Evolutionary conservation across 2,888 invertebrate species (phyloP).

Genomic region (Dorcus parallelipipedus): DNA sequence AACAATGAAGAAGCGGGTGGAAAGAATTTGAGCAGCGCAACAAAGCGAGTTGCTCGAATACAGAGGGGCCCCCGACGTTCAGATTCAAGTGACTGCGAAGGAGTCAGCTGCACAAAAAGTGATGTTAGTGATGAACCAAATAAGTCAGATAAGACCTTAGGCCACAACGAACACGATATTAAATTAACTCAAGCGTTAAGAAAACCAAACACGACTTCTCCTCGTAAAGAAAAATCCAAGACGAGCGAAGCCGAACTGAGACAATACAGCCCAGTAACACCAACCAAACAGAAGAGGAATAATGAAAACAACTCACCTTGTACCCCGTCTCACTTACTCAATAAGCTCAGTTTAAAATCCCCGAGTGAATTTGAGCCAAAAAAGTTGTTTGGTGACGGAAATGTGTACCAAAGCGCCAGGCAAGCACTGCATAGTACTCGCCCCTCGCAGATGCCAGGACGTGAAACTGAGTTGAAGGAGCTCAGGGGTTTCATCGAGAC

Average conservation of each 20-base stretch:
- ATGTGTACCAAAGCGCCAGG: conserved; percentile 40
- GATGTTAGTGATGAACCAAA: no score
- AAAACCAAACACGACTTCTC: background rate
- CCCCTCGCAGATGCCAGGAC: conserved; percentile 59
- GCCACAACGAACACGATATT: no score
- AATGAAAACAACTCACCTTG: conserved; percentile 17
- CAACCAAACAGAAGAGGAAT: conserved; percentile 41
- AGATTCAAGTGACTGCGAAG: no score
- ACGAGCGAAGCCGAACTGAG: background rate
- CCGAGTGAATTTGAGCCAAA: conserved; percentile 24
- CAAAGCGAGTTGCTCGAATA: no score
- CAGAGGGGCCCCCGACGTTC: no score
- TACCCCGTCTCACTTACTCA: conserved; percentile 37
- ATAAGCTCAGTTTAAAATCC: conserved; percentile 32
- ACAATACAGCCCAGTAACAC: conserved; percentile 30
- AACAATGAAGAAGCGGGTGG: no score
- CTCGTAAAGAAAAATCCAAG: conserved; percentile 17
- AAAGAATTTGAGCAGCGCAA: no score
- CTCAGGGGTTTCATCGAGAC: conserved; percentile 66
- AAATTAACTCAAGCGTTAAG: no score
- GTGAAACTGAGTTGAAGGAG: conserved; percentile 72
- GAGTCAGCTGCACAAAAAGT: no score
- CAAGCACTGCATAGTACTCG: conserved; percentile 44
- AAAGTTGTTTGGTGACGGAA: conserved; percentile 21
- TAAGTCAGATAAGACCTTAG: no score